phyloP scores from a whole-genome alignment of 2,113 vertebrate species.

The Silurus asotus region DNA sequence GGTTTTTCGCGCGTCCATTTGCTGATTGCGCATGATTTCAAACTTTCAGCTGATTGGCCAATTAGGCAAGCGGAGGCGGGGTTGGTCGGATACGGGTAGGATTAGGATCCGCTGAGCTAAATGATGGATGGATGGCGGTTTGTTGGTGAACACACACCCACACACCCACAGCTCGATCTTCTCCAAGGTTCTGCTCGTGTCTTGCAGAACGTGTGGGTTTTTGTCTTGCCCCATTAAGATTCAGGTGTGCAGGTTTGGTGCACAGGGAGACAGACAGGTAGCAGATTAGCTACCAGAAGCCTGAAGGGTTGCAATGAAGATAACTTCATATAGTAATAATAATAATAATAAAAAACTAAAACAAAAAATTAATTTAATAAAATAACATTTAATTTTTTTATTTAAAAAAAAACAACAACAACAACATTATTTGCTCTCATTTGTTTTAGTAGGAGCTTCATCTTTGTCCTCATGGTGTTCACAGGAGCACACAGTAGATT shows the following conservation, averaged over 20 bases:
- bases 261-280: background rate
- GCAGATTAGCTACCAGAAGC: background rate
- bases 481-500: background rate
- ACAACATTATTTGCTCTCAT: background rate
- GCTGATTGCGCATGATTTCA: background rate
- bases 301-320: background rate
- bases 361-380: no score
- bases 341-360: no score
- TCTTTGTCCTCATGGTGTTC: background rate
- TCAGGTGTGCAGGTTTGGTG: background rate
- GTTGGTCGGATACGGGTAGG: slow-evolving; percentile 10
- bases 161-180: background rate
- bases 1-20: background rate
- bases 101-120: background rate
- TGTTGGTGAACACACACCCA: slow-evolving; percentile 10
- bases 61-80: background rate
- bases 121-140: background rate
- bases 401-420: no score
- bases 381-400: no score
- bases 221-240: background rate
- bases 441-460: background rate
- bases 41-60: background rate
- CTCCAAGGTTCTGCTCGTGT: background rate
- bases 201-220: background rate
- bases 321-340: no score